Conservation (phyloP, 2,113 vertebrate genomes). For the Tyrannus savana region DNA sequence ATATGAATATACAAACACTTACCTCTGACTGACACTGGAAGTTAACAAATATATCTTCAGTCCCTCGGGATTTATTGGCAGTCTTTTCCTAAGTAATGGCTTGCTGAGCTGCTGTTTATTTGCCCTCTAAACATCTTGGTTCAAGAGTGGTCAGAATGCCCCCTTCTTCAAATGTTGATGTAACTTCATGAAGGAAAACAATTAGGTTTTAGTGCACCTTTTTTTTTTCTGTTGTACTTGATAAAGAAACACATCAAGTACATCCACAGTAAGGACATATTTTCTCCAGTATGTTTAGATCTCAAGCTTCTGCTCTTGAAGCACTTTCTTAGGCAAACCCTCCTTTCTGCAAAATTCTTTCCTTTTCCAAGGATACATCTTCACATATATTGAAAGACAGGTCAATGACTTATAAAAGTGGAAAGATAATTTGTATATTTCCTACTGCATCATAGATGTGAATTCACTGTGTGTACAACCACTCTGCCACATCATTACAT, state of each 20-base stretch:
- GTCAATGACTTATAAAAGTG: neutral
- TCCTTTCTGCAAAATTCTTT: neutral
- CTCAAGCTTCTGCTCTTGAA: neutral
- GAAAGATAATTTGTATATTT: neutral
- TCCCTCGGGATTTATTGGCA: conserved; percentile 15
- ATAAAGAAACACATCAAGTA: neutral
- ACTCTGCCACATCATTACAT: neutral
- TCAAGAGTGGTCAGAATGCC: neutral
- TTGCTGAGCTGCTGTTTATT: neutral
- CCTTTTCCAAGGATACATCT: neutral
- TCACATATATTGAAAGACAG: neutral
- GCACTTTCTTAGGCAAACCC: neutral
- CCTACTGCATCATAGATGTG: neutral
- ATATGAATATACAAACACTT: conserved; percentile 7
- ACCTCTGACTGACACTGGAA: neutral
- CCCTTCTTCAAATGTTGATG: neutral
- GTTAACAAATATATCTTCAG: conserved; percentile 35
- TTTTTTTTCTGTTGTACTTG: neutral
- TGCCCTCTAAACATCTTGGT: neutral
- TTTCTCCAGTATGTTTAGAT: neutral
- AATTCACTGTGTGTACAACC: neutral
- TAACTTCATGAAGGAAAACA: neutral
- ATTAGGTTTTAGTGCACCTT: neutral
- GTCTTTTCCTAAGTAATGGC: neutral
- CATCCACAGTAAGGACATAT: neutral